Conservation (phyloP, 2,113 vertebrate genomes). For the Carlito syrichta region DNA sequence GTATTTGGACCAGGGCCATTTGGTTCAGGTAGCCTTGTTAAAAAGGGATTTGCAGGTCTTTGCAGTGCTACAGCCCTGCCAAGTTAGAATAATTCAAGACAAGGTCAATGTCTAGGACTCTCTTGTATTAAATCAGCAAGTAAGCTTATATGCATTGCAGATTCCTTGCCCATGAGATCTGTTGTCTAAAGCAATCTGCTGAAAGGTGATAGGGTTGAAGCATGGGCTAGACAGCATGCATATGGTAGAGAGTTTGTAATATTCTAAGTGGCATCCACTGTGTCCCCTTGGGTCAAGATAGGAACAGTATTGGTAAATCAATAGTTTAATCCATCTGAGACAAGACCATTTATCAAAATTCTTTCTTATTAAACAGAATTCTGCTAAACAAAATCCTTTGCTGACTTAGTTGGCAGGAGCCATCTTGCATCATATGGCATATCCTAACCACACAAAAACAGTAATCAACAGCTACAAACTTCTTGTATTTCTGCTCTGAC, state of each 20-base stretch:
- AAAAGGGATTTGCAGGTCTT: slow-evolving; percentile 87
- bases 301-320: slow-evolving; percentile 83
- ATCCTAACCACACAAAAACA: slow-evolving; percentile 42
- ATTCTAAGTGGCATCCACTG: slow-evolving; percentile 83
- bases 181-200: slow-evolving; percentile 89
- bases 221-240: slow-evolving; percentile 85
- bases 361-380: slow-evolving; percentile 61
- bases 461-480: slow-evolving; percentile 51
- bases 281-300: slow-evolving; percentile 81
- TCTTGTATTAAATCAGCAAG: slow-evolving; percentile 88
- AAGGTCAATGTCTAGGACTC: slow-evolving; percentile 89
- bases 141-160: slow-evolving; percentile 89
- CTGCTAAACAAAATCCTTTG: slow-evolving; percentile 73
- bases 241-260: slow-evolving; percentile 86
- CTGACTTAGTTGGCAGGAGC: slow-evolving; percentile 67
- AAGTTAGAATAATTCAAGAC: slow-evolving; percentile 84
- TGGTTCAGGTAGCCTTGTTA: slow-evolving; percentile 85
- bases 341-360: slow-evolving; percentile 81
- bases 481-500: slow-evolving; percentile 30
- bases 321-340: slow-evolving; percentile 82
- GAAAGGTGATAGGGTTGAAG: slow-evolving; percentile 88
- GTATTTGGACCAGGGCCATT: slow-evolving; percentile 80
- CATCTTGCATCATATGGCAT: slow-evolving; percentile 57
- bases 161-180: slow-evolving; percentile 88
- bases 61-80: slow-evolving; percentile 82